Conservation (phyloP, 2,797 vertebrate genomes). For the Chloroceryle amazona region DNA sequence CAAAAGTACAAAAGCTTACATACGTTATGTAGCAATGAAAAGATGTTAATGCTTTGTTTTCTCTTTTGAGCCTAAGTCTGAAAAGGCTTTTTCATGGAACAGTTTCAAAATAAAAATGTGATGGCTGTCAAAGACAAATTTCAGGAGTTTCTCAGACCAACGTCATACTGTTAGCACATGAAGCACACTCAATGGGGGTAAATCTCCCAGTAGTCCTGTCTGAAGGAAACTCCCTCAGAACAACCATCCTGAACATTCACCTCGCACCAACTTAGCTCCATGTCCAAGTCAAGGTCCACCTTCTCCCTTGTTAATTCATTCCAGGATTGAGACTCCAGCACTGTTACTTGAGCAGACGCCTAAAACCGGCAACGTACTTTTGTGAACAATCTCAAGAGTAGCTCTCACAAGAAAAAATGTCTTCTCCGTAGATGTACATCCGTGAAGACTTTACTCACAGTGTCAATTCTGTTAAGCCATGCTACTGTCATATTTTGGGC, state of each 20-base stretch:
- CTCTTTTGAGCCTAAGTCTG: background rate
- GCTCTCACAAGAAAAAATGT: background rate
- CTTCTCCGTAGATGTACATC: background rate
- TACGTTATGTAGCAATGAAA: background rate
- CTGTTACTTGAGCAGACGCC: background rate
- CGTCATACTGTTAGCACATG: background rate
- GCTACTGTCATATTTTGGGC: background rate
- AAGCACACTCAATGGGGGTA: background rate
- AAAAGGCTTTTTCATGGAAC: background rate
- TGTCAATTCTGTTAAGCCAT: background rate
- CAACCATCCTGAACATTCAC: accelerated
- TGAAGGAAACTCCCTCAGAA: background rate
- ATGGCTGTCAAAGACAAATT: background rate
- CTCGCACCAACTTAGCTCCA: accelerated
- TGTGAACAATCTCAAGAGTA: background rate
- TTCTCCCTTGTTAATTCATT: background rate
- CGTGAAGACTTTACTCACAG: background rate
- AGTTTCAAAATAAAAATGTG: background rate
- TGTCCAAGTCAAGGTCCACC: accelerated
- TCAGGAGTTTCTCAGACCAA: background rate
- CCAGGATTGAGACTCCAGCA: background rate
- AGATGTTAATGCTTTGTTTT: background rate
- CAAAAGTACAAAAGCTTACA: background rate
- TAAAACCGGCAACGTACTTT: accelerated
- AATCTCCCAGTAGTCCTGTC: background rate